phyloP scores from a whole-genome alignment of 2,797 vertebrate genomes.

The Channallabes apus region DNA sequence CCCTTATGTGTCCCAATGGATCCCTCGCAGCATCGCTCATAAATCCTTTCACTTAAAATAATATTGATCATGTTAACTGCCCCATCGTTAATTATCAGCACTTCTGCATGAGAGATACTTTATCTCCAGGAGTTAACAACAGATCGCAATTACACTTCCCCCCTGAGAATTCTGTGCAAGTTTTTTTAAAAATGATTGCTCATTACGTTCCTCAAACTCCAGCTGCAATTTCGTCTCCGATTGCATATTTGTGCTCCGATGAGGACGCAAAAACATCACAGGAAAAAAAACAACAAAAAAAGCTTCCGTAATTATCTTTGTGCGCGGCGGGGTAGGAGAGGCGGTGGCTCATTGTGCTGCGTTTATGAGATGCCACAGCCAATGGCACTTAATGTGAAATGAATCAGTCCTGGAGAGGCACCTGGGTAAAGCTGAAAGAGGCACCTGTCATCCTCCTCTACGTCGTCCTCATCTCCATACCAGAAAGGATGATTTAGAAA shows the following conservation, averaged over 20 bases:
- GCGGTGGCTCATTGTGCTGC: constrained; percentile 69
- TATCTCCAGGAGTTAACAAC: background rate
- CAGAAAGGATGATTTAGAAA: constrained; percentile 8
- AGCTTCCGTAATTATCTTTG: constrained; percentile 45
- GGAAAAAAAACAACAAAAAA: background rate
- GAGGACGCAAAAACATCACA: background rate
- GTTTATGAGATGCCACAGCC: constrained; percentile 38
- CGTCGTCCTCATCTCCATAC: background rate
- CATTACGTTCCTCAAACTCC: background rate
- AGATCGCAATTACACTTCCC: background rate
- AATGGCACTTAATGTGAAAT: constrained; percentile 44
- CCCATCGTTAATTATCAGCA: constrained; percentile 1
- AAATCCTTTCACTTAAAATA: background rate
- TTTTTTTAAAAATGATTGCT: background rate
- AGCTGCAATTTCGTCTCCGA: background rate
- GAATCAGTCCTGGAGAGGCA: constrained; percentile 47
- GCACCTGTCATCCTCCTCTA: constrained; percentile 43
- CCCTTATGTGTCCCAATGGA: background rate
- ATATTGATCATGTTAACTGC: background rate
- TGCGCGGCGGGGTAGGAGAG: constrained; percentile 61
- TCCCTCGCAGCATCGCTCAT: background rate
- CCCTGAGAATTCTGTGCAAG: background rate
- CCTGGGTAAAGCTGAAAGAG: constrained; percentile 46
- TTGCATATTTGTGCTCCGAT: background rate
- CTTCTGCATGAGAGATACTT: background rate